A percentile compares a stretch with the other conserved stretches of the same genome.
These are phyloP conservation scores for Ochotona curzoniae DNA, from an alignment of 2,113 vertebrate species.

Conservation along the genomic window DNA sequence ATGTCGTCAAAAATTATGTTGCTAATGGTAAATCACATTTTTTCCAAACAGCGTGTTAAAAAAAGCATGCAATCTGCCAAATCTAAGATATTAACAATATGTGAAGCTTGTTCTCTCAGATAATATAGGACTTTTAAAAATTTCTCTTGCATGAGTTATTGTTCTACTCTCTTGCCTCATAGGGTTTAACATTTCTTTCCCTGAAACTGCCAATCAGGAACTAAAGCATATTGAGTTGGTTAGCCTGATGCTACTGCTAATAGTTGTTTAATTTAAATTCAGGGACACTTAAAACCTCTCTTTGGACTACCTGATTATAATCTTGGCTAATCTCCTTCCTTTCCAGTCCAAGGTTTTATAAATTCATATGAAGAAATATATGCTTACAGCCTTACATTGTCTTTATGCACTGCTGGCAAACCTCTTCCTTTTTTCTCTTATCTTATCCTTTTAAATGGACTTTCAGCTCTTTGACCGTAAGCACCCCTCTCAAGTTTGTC, in stretches of 20 bases:
- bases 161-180: not conserved
- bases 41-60: not conserved
- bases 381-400: not conserved
- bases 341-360: slow-evolving; percentile 4
- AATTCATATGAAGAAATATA: not conserved
- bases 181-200: not conserved
- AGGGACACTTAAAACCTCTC: slow-evolving; percentile 38
- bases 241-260: not conserved
- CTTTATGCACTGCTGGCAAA: not conserved
- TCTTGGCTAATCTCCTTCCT: slow-evolving; percentile 18
- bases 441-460: not conserved
- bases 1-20: slow-evolving; percentile 7
- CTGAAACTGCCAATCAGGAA: not conserved
- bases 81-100: slow-evolving; percentile 38
- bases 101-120: not conserved
- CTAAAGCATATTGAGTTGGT: not conserved
- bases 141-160: not conserved
- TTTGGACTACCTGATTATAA: slow-evolving; percentile 9
- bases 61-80: not conserved
- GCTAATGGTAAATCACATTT: not conserved
- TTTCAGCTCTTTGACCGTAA: not conserved
- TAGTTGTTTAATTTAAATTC: slow-evolving; percentile 15
- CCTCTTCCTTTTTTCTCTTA: not conserved
- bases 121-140: not conserved
- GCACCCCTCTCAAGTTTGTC: not conserved